These are phyloP conservation scores for Silurus glanis DNA, from an alignment of 2,113 vertebrate genomes.

Conservation along the genomic window DNA sequence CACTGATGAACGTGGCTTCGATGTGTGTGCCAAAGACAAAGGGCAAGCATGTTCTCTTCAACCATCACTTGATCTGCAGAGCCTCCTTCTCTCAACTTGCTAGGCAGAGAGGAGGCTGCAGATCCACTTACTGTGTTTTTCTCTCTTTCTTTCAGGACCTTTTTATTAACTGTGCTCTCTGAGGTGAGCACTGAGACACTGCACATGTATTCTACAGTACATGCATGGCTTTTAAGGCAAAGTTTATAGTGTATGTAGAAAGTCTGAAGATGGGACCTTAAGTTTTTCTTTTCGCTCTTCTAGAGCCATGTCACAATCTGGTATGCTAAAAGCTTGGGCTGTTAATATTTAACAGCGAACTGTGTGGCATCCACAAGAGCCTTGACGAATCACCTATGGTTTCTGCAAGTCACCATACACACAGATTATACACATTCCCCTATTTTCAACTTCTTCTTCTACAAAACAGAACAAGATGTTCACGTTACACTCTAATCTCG, in stretches of 20 bases:
- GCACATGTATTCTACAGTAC: neutral
- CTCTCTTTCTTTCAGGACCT: neutral
- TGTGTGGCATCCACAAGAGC: neutral
- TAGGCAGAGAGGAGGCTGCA: neutral
- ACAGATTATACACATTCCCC: neutral
- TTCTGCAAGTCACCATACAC: neutral
- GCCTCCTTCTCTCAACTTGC: neutral
- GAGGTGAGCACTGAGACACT: constrained; percentile 29
- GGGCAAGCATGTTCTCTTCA: neutral
- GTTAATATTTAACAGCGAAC: constrained; percentile 12
- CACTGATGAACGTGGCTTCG: constrained; percentile 28
- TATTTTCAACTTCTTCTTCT: neutral
- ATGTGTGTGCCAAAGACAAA: constrained; percentile 38
- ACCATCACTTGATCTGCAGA: neutral
- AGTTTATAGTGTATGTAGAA: constrained; percentile 35
- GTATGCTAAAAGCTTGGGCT: constrained; percentile 10
- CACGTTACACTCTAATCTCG: neutral
- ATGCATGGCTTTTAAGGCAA: constrained; percentile 20
- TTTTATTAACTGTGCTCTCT: constrained; percentile 9
- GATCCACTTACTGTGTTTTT: constrained; percentile 4
- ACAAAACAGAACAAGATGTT: constrained; percentile 27
- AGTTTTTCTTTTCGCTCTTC: neutral
- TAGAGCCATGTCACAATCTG: constrained; percentile 32
- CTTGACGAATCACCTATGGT: neutral
- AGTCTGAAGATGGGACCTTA: constrained; percentile 1